Percentiles rank a stretch among this genome's conserved stretches.
These are phyloP conservation scores for Epinephelus fuscoguttatus DNA, from an alignment of 2,113 vertebrate genomes.

Conservation along the genomic window DNA sequence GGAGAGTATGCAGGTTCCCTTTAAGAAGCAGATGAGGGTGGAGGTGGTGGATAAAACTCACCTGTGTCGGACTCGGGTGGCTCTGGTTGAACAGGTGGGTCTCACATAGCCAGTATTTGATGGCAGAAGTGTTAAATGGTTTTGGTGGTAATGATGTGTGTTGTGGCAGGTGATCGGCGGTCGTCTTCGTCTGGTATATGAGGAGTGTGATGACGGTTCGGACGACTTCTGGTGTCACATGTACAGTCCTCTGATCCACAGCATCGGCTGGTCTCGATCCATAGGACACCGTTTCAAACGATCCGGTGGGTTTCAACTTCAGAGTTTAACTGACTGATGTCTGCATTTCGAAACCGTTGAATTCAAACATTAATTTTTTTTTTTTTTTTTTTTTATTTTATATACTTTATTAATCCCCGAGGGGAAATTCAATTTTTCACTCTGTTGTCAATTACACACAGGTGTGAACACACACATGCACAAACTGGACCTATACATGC, in stretches of 20 bases:
- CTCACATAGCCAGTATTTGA: neutral
- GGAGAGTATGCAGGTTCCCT: constrained; percentile 93
- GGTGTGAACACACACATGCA: too few species aligned
- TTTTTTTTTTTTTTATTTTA: too few species aligned
- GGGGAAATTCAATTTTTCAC: too few species aligned
- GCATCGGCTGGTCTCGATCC: constrained; percentile 94
- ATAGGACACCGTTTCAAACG: constrained; percentile 97
- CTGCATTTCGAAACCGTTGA: too few species aligned
- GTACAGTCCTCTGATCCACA: constrained; percentile 96
- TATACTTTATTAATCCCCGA: too few species aligned
- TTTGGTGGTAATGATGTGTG: neutral
- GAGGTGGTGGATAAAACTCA: constrained; percentile 97
- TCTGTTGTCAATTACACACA: too few species aligned
- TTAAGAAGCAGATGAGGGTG: constrained; percentile 95
- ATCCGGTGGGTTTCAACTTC: constrained; percentile 83
- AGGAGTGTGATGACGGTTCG: constrained; percentile 93
- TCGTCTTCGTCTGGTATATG: constrained; percentile 92
- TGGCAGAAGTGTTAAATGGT: too few species aligned
- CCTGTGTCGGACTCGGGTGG: constrained; percentile 93
- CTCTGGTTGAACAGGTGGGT: constrained; percentile 89
- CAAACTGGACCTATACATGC: too few species aligned
- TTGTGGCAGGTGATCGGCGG: constrained; percentile 88
- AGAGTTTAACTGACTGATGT: too few species aligned
- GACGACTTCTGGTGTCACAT: constrained; percentile 99
- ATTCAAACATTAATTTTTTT: too few species aligned